Evolutionary conservation across 2,797 vertebrate species (phyloP), one percentile per base, ranked within the genome.

Genomic region (Brachyrhaphis roseni): DNA sequence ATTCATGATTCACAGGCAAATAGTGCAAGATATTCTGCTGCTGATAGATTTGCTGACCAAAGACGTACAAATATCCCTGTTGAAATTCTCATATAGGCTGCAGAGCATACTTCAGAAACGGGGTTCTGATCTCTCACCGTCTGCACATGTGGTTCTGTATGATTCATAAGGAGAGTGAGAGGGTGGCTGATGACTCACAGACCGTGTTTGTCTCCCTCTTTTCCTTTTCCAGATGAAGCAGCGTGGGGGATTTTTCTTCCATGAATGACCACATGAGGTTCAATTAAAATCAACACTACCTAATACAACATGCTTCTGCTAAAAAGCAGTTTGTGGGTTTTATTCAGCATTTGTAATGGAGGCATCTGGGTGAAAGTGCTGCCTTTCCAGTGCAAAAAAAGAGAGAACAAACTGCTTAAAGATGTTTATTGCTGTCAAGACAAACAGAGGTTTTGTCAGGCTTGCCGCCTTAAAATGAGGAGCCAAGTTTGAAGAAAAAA

Each of bases 141-240:
- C 77, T 87, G 80, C 64, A 90, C 72, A 82, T 85, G 82, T 78
- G 74, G 51, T 20, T 62, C 80, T 74, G 79, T 68, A 72, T 92
- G 89, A 92, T 84, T 92, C 88, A 92, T 78, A 72, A 81, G 75
- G 31, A 45, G 34, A 86, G 47, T 87, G 85, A 83, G 86, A 84
- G 84, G 84, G 84, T 76, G 87, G 86, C 45, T 49, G 78, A 86
- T 90, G 91, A 92, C 84, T 93, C 84, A 75, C 83, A 45, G 34
- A 15, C 57, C 74, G 64, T 72, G 74, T 53, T 88, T 79, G 73
- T 16, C 45, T 87, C 75, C 28, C 74, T 76, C 49, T 34, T 45
- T 78, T 74, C 55, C 41, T 45, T 81, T 80, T 84, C 78, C 78
- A 86, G 78, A 87, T 87, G 62, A 89, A 76, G 76, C 53, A 78